Percentiles rank a stretch among this genome's conserved stretches.
phyloP scores from a whole-genome alignment of 2,888 invertebrate genomes.

The Lasioglossum leucozonium region DNA sequence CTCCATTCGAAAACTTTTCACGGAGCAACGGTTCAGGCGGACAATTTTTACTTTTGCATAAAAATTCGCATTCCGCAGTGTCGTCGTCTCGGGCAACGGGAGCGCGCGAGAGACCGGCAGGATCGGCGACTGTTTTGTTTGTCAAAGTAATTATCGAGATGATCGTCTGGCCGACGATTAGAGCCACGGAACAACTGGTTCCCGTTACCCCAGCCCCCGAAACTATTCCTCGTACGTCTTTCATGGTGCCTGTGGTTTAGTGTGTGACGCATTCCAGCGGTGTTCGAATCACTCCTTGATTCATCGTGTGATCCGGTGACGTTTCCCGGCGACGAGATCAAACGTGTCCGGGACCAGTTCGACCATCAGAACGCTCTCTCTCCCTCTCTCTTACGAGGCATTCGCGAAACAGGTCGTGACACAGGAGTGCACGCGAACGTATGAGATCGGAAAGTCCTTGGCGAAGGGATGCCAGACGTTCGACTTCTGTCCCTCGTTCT shows the following conservation, averaged over 20 bases:
- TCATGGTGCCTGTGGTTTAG: conserved; percentile 9
- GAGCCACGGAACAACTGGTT: conserved; percentile 46
- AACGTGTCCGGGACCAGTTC: background rate
- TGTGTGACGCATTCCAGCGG: conserved; percentile 29
- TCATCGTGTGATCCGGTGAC: background rate
- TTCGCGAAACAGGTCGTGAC: background rate
- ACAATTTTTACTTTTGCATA: background rate
- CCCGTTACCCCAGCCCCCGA: conserved; percentile 45
- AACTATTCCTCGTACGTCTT: conserved; percentile 32
- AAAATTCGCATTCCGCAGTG: background rate
- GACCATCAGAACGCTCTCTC: background rate
- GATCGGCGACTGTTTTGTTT: conserved; percentile 21
- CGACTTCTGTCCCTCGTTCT: conserved; percentile 46
- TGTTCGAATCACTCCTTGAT: conserved; percentile 37
- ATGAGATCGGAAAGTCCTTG: conserved; percentile 23
- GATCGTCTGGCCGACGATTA: conserved; percentile 39
- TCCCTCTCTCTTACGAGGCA: conserved; percentile 13
- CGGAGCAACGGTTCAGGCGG: too few relatives aligned
- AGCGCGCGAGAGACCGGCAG: background rate
- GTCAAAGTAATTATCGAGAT: background rate
- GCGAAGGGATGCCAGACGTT: conserved; percentile 54
- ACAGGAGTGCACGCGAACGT: background rate
- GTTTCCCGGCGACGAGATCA: background rate
- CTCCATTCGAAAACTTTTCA: too few relatives aligned
- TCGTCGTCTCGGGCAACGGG: background rate